A percentile compares a stretch with the other conserved stretches of the same genome.
phyloP scores from a whole-genome alignment of 2,113 vertebrate species.

The Aspiorhynchus laticeps region DNA sequence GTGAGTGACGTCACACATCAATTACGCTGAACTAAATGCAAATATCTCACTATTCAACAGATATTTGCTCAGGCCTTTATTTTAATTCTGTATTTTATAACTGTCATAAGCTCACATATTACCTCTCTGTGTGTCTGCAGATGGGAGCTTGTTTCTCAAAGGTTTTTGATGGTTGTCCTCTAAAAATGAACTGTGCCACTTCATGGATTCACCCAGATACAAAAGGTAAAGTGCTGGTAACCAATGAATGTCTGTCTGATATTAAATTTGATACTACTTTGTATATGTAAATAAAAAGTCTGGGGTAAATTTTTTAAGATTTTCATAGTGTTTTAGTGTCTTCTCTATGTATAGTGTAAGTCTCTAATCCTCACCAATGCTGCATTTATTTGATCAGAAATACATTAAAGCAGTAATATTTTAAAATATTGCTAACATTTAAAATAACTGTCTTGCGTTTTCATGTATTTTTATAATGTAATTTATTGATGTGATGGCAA shows the following conservation, averaged over 20 bases:
- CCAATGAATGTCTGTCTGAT: not conserved
- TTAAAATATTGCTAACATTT: not conserved
- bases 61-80: not conserved
- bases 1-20: slow-evolving; percentile 76
- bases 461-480: not conserved
- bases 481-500: not conserved
- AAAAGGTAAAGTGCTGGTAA: slow-evolving; percentile 81
- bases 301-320: not conserved
- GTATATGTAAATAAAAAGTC: not conserved
- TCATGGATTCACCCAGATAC: slow-evolving; percentile 99
- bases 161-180: slow-evolving; percentile 97
- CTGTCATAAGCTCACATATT: not conserved
- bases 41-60: not conserved
- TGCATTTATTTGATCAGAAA: not conserved
- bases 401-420: not conserved
- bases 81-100: not conserved
- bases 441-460: not conserved
- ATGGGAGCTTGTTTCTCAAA: slow-evolving; percentile 99
- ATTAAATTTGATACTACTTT: not conserved
- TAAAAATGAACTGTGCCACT: slow-evolving; percentile 98
- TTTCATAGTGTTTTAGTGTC: not conserved
- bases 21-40: not conserved
- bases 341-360: too few relatives aligned
- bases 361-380: not conserved
- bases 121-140: slow-evolving; percentile 68